These are phyloP conservation scores for Palythoa heliodiscus DNA, from an alignment of 92 coral and sea anemone species.

Conservation along the genomic window DNA sequence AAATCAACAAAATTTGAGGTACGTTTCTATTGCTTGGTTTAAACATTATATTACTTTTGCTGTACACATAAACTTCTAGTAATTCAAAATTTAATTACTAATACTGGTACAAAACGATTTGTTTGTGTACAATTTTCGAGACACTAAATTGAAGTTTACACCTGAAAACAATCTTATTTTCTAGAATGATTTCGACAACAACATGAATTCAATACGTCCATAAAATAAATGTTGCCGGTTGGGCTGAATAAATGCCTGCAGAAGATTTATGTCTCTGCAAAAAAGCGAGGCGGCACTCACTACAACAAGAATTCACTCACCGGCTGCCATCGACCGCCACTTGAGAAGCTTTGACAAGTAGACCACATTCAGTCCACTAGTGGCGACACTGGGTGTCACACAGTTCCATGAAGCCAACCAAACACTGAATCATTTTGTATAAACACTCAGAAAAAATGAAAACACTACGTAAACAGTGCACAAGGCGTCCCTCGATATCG, in stretches of 20 bases:
- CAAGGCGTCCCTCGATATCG: slow-evolving; percentile 26
- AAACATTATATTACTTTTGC: slow-evolving; percentile 18
- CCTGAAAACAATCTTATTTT: slow-evolving; percentile 41
- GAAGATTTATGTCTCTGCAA: slow-evolving; percentile 56
- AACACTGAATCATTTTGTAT: slow-evolving; percentile 37
- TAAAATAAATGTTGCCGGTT: slow-evolving; percentile 44
- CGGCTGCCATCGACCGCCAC: slow-evolving; percentile 58
- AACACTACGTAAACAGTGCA: slow-evolving; percentile 31
- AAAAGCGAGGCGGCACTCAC: slow-evolving; percentile 50
- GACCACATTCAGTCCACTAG: slow-evolving; percentile 43
- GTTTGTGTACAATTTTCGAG: slow-evolving; percentile 33
- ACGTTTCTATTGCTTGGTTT: slow-evolving; percentile 24
- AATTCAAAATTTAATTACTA: slow-evolving; percentile 19
- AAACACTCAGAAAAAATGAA: slow-evolving; percentile 35
- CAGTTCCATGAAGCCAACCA: slow-evolving; percentile 47
- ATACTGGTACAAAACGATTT: slow-evolving; percentile 33
- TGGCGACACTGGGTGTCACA: slow-evolving; percentile 40
- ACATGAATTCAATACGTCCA: slow-evolving; percentile 41
- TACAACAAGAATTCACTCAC: slow-evolving; percentile 52
- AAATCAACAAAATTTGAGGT: slow-evolving; percentile 16
- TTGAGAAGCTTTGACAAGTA: slow-evolving; percentile 39
- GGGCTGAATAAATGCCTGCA: slow-evolving; percentile 49
- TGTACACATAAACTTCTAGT: slow-evolving; percentile 27
- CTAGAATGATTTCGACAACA: slow-evolving; percentile 46
- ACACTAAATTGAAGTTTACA: slow-evolving; percentile 23